These are phyloP conservation scores for Scolopax bukidnonensis DNA, from an alignment of 2,797 vertebrate genomes.

Conservation along the genomic window DNA sequence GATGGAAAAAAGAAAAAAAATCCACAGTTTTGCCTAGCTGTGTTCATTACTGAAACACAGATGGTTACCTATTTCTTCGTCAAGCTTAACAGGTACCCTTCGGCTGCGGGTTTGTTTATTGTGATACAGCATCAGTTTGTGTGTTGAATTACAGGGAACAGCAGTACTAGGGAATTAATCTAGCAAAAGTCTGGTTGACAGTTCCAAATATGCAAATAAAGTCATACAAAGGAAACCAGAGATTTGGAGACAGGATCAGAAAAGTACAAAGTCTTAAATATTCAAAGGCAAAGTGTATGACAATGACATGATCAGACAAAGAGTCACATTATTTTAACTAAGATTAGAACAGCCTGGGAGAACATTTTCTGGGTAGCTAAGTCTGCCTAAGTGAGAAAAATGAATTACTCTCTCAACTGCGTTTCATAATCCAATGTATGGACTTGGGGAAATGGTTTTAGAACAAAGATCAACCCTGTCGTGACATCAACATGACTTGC, in stretches of 20 bases:
- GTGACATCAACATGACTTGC: neutral
- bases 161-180: neutral
- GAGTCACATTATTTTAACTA: conserved; percentile 26
- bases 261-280: conserved; percentile 19
- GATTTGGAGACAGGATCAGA: neutral
- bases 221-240: neutral
- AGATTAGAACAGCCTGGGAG: conserved; percentile 45
- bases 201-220: conserved; percentile 1
- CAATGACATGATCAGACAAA: conserved; percentile 34
- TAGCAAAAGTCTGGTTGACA: neutral
- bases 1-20: neutral
- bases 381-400: conserved; percentile 19
- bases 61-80: neutral
- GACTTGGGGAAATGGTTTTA: neutral
- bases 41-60: neutral
- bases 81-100: neutral
- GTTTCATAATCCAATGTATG: neutral
- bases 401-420: neutral
- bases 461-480: neutral
- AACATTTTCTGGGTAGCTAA: conserved; percentile 2
- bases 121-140: neutral
- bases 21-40: neutral
- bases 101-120: neutral
- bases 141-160: neutral
- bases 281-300: neutral